Percentiles rank a stretch among this genome's conserved stretches.
phyloP scores from a whole-genome alignment of 2,797 vertebrate species.

The Microctenopoma stevenorrisi region DNA sequence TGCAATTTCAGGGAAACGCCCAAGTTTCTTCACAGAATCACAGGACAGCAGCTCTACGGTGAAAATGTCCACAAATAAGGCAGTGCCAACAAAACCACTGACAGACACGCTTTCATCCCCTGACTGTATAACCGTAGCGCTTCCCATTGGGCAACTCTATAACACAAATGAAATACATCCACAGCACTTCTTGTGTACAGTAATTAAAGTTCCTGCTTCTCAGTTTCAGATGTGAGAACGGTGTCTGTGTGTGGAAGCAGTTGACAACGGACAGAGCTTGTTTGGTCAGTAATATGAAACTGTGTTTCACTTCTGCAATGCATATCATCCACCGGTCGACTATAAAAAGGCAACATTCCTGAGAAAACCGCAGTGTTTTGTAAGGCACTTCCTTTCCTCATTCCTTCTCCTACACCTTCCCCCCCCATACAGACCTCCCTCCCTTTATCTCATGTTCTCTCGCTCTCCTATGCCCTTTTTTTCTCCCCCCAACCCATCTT shows the following conservation, averaged over 20 bases:
- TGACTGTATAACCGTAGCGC: not conserved
- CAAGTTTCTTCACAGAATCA: constrained; percentile 12
- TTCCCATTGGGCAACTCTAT: not conserved
- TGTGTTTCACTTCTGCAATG: constrained; percentile 33
- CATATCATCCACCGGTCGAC: constrained; percentile 32
- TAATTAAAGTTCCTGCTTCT: not conserved
- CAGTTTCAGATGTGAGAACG: constrained; percentile 13
- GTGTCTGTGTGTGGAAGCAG: not conserved
- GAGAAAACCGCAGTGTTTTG: constrained; percentile 59
- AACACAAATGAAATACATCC: constrained; percentile 4
- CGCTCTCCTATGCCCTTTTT: not conserved
- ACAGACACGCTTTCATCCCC: not conserved
- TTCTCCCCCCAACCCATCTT: constrained; percentile 35
- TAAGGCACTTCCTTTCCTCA: constrained; percentile 25
- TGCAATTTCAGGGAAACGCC: constrained; percentile 35
- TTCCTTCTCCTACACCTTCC: constrained; percentile 14
- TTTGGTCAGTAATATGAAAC: constrained; percentile 36
- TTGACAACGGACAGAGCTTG: constrained; percentile 23
- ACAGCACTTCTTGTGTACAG: not conserved
- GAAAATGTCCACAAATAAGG: not conserved
- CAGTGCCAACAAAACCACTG: not conserved
- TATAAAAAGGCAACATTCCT: constrained; percentile 74
- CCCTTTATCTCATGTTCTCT: constrained; percentile 14
- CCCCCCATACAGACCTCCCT: not conserved
- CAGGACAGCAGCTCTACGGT: not conserved